Evolutionary conservation across 2,113 vertebrate genomes (phyloP).

Genomic region (Oncorhynchus nerka): DNA sequence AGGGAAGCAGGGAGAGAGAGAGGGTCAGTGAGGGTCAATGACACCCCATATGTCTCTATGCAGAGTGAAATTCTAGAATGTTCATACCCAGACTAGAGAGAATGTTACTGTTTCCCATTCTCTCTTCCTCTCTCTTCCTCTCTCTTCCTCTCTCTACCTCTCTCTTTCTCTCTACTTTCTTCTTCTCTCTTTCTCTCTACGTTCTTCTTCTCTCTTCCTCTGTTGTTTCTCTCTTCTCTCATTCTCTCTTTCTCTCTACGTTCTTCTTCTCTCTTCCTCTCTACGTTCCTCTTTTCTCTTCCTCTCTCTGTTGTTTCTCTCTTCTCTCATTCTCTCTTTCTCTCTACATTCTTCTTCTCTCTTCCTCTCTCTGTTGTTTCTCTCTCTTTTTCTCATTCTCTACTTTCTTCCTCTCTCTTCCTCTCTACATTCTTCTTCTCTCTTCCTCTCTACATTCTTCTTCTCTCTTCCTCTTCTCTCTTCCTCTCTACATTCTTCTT

Average conservation of each 20-base stretch:
- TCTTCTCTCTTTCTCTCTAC: background rate
- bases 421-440: too few relatives aligned
- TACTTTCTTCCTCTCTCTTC: too few relatives aligned
- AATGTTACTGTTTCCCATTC: slow-evolving; percentile 18
- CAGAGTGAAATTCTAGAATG: slow-evolving; percentile 25
- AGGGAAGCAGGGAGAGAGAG: background rate
- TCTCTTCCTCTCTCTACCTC: background rate
- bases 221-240: too few relatives aligned
- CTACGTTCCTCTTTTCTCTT: too few relatives aligned
- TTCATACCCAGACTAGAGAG: slow-evolving; percentile 4
- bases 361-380: fast-evolving
- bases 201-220: background rate
- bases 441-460: too few relatives aligned
- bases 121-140: background rate
- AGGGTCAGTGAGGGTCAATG: background rate
- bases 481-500: too few relatives aligned
- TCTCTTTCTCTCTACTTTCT: background rate
- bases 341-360: too few relatives aligned
- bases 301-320: too few relatives aligned
- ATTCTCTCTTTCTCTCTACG: background rate
- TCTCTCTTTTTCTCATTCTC: too few relatives aligned
- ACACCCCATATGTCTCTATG: slow-evolving; percentile 5
- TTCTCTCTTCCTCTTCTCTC: too few relatives aligned
- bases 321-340: too few relatives aligned
- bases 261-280: background rate